Evolutionary conservation across 2,113 vertebrate genomes (phyloP).

Genomic region (Galeopterus variegatus): DNA sequence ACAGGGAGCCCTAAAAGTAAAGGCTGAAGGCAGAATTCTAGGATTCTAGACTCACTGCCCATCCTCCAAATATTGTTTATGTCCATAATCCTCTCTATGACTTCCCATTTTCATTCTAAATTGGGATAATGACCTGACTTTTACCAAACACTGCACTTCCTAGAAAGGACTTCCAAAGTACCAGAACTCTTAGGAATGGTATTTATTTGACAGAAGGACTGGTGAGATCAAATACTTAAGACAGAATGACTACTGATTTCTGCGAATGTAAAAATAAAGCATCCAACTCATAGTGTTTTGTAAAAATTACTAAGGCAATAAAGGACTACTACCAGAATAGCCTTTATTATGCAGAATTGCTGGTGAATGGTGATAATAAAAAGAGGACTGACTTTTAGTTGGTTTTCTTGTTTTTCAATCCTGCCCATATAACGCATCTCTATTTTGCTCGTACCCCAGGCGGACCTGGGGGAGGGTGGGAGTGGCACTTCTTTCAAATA

Average conservation of each 20-base stretch:
- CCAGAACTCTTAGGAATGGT: background rate
- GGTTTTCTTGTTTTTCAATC: background rate
- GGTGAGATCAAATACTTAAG: background rate
- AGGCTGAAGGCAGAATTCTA: background rate
- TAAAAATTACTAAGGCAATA: background rate
- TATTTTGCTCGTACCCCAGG: background rate
- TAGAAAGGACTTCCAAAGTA: slow-evolving; percentile 41
- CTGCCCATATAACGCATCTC: background rate
- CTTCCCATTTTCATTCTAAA: slow-evolving; percentile 2
- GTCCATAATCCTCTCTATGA: background rate
- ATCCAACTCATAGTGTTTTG: background rate
- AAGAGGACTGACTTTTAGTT: background rate
- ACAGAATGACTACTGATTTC: background rate
- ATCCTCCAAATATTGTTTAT: background rate
- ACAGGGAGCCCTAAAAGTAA: background rate
- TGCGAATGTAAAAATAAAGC: background rate
- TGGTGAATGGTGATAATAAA: background rate
- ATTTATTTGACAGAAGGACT: slow-evolving; percentile 16
- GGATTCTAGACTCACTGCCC: background rate
- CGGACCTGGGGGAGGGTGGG: too few species aligned
- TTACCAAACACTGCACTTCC: background rate
- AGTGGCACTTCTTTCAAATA: background rate
- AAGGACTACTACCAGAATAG: background rate
- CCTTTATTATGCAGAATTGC: background rate
- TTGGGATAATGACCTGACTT: background rate